Evolutionary conservation across 1,140 invertebrate genomes (phyloP).

Genomic region (Drosophila navojoa): DNA sequence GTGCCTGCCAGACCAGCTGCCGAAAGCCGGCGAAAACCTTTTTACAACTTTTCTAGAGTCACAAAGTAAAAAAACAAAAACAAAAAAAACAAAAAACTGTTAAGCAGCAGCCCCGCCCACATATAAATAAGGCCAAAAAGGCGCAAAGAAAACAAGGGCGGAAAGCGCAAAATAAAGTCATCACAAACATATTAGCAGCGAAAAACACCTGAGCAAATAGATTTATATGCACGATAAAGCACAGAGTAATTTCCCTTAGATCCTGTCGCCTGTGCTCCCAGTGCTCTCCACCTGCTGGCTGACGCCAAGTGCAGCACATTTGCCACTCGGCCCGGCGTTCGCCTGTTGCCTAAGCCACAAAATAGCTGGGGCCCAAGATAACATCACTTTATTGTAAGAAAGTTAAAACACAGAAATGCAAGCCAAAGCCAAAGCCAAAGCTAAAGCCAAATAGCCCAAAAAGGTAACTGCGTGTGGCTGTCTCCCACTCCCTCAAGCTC

Average conservation of each 20-base stretch:
- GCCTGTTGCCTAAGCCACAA: conserved; percentile 81
- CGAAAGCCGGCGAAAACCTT: conserved; percentile 56
- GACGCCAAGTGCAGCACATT: background rate
- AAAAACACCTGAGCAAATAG: conserved; percentile 83
- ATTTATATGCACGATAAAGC: conserved; percentile 83
- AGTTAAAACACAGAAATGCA: conserved; percentile 82
- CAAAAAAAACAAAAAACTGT: conserved; percentile 40
- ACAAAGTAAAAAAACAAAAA: conserved; percentile 1
- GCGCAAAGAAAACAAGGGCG: conserved; percentile 47
- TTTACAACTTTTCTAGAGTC: conserved; percentile 73
- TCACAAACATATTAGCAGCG: conserved; percentile 82
- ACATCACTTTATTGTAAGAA: conserved; percentile 83
- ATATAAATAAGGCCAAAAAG: conserved; percentile 63
- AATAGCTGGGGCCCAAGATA: conserved; percentile 77
- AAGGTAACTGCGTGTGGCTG: conserved; percentile 22
- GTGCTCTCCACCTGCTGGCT: background rate
- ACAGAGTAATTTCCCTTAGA: conserved; percentile 81
- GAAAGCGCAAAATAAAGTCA: conserved; percentile 82
- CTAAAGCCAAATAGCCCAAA: conserved; percentile 56
- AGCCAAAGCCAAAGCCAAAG: conserved; percentile 72
- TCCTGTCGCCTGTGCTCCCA: conserved; percentile 65
- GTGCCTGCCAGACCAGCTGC: conserved; percentile 52
- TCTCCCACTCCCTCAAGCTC: background rate
- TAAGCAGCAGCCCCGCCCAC: conserved; percentile 55
- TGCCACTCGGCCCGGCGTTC: background rate